Percentiles rank a stretch among this genome's conserved stretches.
phyloP scores from a whole-genome alignment of 2,797 vertebrate species.

The Orientallactaga sibirica region DNA sequence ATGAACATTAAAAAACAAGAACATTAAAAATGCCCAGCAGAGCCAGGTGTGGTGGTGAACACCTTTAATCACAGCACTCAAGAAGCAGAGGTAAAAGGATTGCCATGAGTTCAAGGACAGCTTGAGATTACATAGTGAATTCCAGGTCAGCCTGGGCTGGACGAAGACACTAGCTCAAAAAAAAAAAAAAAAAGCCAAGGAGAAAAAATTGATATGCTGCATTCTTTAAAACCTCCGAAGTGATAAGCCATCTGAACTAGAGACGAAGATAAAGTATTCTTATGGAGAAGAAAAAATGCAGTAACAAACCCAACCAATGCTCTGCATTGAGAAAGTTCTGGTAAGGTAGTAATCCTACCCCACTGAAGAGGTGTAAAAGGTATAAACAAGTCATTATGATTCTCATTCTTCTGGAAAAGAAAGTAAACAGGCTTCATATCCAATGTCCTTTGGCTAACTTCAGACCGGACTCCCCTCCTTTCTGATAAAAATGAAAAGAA shows the following conservation, averaged over 20 bases:
- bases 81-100: too few species aligned
- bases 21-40: background rate
- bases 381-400: background rate
- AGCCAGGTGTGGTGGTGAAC: too few species aligned
- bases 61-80: too few species aligned
- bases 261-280: background rate
- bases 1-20: background rate
- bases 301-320: background rate
- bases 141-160: too few species aligned
- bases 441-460: background rate
- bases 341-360: background rate
- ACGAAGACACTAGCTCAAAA: too few species aligned
- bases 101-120: too few species aligned
- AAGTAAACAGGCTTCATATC: background rate
- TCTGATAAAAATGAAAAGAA: constrained; percentile 27
- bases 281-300: background rate
- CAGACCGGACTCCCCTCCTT: background rate
- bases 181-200: background rate
- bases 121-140: too few species aligned
- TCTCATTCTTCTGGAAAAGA: background rate
- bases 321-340: background rate
- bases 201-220: background rate
- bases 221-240: background rate
- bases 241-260: background rate
- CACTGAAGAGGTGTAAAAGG: background rate